Conservation (phyloP, 1,140 invertebrate species). For the Anastrepha obliqua region DNA sequence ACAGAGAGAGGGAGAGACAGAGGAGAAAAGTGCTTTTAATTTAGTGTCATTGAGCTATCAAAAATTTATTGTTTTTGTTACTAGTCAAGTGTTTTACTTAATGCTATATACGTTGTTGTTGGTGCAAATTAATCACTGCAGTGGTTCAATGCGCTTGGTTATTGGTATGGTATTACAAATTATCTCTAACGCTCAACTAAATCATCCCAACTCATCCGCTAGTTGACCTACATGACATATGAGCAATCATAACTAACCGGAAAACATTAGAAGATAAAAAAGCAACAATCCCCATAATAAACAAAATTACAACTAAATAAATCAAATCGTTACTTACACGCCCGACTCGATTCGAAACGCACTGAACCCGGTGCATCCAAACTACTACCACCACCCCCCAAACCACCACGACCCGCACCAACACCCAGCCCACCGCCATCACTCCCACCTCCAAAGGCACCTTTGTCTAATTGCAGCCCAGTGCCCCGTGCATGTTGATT, state of each 20-base stretch:
- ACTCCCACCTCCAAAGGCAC: slow-evolving; percentile 66
- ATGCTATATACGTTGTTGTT: slow-evolving; percentile 21
- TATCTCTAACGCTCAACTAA: not conserved
- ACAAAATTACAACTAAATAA: not conserved
- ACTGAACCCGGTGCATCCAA: slow-evolving; percentile 16
- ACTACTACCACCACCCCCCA: slow-evolving; percentile 6
- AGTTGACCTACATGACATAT: slow-evolving; percentile 31
- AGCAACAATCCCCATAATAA: not conserved
- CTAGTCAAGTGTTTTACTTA: not conserved
- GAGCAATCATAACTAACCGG: not conserved
- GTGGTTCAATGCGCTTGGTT: slow-evolving; percentile 41
- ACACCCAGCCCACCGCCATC: slow-evolving; percentile 57
- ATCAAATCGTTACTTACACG: slow-evolving; percentile 27
- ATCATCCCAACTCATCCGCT: not conserved
- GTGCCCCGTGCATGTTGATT: slow-evolving; percentile 72
- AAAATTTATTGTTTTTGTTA: not conserved
- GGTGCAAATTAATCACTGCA: slow-evolving; percentile 46
- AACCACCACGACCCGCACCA: slow-evolving; percentile 28
- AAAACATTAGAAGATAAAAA: not conserved
- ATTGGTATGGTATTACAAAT: not conserved
- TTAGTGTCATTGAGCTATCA: not conserved
- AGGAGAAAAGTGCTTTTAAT: not conserved
- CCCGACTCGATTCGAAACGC: slow-evolving; percentile 40
- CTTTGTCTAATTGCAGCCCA: slow-evolving; percentile 69
- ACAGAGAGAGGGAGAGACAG: not conserved